Conservation (phyloP, 2,888 invertebrate genomes). For the Vanessa cardui region DNA sequence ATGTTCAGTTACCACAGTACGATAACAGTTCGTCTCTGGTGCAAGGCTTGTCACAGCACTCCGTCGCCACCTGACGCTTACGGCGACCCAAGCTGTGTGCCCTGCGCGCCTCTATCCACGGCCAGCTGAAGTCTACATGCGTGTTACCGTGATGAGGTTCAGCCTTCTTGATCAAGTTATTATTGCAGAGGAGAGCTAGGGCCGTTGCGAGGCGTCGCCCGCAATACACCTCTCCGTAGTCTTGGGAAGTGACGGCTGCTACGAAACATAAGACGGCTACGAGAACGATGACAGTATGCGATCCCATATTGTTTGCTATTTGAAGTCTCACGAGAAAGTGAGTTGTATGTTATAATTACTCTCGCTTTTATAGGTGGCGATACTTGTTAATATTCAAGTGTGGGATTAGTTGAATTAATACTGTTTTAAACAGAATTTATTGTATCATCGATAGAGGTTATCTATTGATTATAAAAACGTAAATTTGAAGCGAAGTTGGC, state of each 20-base stretch:
- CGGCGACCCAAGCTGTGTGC: slow-evolving; percentile 44
- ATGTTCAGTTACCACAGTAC: slow-evolving; percentile 20
- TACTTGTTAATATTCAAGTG: slow-evolving; percentile 3
- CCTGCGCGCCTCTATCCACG: slow-evolving; percentile 44
- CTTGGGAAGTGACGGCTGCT: background rate
- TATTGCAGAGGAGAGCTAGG: slow-evolving; percentile 38
- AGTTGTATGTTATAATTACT: background rate
- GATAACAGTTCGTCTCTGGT: slow-evolving; percentile 31
- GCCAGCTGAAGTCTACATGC: slow-evolving; percentile 34
- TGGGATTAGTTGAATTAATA: background rate
- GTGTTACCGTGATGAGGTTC: slow-evolving; percentile 11
- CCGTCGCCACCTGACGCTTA: slow-evolving; percentile 50
- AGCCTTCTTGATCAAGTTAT: slow-evolving; percentile 37
- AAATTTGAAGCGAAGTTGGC: too few species aligned
- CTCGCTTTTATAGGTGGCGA: slow-evolving; percentile 1
- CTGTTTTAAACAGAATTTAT: background rate
- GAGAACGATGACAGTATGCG: background rate
- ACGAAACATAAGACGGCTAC: background rate
- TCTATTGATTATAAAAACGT: too few species aligned
- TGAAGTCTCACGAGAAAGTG: background rate
- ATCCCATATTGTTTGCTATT: slow-evolving; percentile 7
- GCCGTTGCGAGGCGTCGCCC: slow-evolving; percentile 40
- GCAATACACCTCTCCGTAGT: slow-evolving; percentile 10
- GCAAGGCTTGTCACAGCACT: slow-evolving; percentile 56
- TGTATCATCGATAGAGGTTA: too few species aligned